phyloP scores from a whole-genome alignment of 2,888 invertebrate species.

The Cyclophora punctaria region DNA sequence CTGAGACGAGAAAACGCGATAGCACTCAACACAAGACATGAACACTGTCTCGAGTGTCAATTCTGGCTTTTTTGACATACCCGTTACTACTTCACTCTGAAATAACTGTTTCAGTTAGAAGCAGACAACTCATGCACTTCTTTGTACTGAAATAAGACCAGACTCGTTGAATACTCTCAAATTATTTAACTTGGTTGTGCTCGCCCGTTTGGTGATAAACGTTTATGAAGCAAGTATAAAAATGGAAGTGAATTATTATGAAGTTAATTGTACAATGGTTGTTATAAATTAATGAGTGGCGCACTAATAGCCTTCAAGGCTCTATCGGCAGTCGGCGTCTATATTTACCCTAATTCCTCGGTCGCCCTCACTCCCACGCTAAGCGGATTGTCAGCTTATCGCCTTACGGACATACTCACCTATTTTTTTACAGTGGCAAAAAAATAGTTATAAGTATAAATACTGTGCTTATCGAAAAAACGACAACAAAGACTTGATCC shows the following conservation, averaged over 20 bases:
- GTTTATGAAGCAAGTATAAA: too few relatives aligned
- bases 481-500: slow-evolving; percentile 62
- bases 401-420: slow-evolving; percentile 56
- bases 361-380: slow-evolving; percentile 47
- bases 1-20: slow-evolving; percentile 42
- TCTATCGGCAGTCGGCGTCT: slow-evolving; percentile 50
- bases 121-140: too few relatives aligned
- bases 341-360: slow-evolving; percentile 63
- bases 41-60: slow-evolving; percentile 37
- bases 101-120: too few relatives aligned
- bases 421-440: slow-evolving; percentile 62
- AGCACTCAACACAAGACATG: slow-evolving; percentile 43
- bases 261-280: slow-evolving; percentile 1
- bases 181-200: too few relatives aligned
- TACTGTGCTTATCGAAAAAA: slow-evolving; percentile 45
- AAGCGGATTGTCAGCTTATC: slow-evolving; percentile 72
- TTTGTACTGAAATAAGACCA: too few relatives aligned
- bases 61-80: slow-evolving; percentile 22
- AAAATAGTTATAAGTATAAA: slow-evolving; percentile 54
- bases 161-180: too few relatives aligned
- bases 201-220: too few relatives aligned
- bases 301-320: slow-evolving; percentile 15
- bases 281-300: slow-evolving; percentile 12
- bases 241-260: too few relatives aligned
- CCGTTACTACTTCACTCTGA: too few relatives aligned